Evolutionary conservation across 2,797 vertebrate genomes (phyloP).

Genomic region (Enteromius unitaeniatus): DNA sequence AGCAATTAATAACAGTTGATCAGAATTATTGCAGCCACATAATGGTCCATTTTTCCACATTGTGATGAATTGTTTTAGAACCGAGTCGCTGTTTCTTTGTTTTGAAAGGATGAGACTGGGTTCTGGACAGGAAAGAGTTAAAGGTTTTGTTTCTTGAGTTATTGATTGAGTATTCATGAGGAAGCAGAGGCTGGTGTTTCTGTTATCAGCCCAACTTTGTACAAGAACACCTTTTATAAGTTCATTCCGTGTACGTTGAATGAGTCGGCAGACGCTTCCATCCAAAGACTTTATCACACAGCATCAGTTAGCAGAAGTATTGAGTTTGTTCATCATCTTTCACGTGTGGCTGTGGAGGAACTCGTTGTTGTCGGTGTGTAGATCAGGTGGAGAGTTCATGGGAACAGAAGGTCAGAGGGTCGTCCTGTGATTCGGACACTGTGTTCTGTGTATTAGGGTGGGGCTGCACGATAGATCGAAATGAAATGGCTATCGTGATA

Average conservation of each 20-base stretch:
- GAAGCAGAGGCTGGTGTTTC: too few species aligned
- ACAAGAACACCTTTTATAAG: background rate
- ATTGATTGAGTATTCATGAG: background rate
- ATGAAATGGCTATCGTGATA: too few species aligned
- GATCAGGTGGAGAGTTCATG: background rate
- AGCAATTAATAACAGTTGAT: background rate
- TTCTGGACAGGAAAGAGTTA: background rate
- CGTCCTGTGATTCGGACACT: background rate
- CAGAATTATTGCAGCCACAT: background rate
- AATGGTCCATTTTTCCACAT: background rate
- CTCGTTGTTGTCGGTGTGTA: background rate
- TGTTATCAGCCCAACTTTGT: background rate
- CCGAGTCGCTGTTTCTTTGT: background rate
- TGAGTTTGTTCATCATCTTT: background rate
- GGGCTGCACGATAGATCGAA: too few species aligned
- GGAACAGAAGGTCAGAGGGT: background rate
- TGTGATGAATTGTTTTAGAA: background rate
- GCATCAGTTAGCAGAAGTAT: background rate
- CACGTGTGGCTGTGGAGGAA: background rate
- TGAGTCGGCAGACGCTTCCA: background rate
- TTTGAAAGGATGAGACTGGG: background rate
- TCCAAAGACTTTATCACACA: background rate
- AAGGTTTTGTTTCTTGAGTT: background rate
- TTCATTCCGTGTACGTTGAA: background rate
- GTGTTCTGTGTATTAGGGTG: background rate